Conservation (phyloP, 1,140 invertebrate genomes). For the Trichonephila inaurata region DNA sequence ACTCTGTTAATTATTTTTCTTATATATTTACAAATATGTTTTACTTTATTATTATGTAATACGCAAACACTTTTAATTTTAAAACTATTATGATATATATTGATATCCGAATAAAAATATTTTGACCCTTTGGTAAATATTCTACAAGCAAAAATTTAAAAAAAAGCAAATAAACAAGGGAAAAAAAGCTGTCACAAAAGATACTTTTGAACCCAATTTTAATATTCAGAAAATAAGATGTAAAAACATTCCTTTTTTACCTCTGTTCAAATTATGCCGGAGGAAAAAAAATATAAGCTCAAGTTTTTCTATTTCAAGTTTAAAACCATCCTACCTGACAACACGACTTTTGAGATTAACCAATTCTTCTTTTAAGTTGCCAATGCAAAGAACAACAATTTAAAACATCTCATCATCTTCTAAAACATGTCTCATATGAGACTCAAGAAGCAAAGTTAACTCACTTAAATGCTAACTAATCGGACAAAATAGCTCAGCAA, state of each 20-base stretch:
- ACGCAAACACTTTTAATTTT: no score
- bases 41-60: no score
- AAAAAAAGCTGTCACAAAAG: background rate
- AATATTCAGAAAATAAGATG: background rate
- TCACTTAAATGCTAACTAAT: background rate
- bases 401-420: background rate
- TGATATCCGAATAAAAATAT: no score
- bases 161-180: background rate
- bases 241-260: no score
- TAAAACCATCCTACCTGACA: background rate
- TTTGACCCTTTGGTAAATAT: no score
- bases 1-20: no score
- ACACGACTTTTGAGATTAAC: background rate
- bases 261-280: background rate
- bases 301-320: background rate
- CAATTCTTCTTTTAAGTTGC: background rate
- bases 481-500: background rate
- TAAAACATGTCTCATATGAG: background rate
- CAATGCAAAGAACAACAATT: background rate
- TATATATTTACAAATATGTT: no score
- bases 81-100: no score
- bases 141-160: no score
- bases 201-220: background rate
- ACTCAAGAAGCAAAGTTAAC: background rate
- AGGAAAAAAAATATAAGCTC: background rate